Conservation (phyloP, 2,888 invertebrate species). For the Diplolepis rosae region DNA sequence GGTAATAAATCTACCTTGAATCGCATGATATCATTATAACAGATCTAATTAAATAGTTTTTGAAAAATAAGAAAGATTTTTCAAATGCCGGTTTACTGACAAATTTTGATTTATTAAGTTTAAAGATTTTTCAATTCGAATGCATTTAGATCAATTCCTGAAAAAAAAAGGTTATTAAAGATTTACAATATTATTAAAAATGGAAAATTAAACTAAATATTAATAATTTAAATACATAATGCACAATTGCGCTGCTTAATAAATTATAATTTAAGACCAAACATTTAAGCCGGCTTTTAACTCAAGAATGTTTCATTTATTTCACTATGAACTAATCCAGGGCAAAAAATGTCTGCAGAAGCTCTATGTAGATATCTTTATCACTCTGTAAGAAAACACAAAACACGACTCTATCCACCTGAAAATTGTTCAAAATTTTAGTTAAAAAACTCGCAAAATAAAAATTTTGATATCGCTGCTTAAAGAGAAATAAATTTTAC, state of each 20-base stretch:
- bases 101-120: too few species aligned
- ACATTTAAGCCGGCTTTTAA: neutral
- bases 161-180: neutral
- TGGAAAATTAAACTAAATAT: slow-evolving; percentile 4
- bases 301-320: neutral
- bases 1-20: too few species aligned
- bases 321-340: slow-evolving; percentile 65
- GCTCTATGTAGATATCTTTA: slow-evolving; percentile 81
- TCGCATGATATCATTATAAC: too few species aligned
- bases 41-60: neutral
- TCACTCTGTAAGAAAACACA: slow-evolving; percentile 86
- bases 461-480: neutral
- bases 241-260: neutral
- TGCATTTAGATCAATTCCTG: neutral
- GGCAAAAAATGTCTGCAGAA: slow-evolving; percentile 85
- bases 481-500: too few species aligned
- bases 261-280: neutral
- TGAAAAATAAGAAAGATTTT: too few species aligned
- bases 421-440: too few species aligned
- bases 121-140: neutral
- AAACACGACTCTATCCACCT: slow-evolving; percentile 85
- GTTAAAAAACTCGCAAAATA: neutral
- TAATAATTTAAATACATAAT: neutral
- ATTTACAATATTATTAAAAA: neutral
- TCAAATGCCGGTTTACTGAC: too few species aligned